Evolutionary conservation across 1,140 invertebrate genomes (phyloP).

Genomic region (Anoplolepis gracilipes): DNA sequence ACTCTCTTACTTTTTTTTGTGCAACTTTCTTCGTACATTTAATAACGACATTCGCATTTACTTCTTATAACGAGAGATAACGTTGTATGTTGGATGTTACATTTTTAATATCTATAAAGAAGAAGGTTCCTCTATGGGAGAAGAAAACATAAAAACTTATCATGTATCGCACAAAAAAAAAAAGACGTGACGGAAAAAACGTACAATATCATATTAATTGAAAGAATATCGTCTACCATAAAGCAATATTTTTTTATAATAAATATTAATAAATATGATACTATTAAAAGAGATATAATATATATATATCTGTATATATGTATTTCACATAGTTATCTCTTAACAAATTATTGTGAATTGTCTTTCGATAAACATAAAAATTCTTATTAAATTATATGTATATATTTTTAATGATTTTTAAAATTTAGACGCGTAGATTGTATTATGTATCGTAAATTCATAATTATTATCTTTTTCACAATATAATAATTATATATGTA

Average conservation of each 20-base stretch:
- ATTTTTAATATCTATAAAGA: background rate
- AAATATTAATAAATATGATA: background rate
- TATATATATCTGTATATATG: background rate
- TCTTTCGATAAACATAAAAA: background rate
- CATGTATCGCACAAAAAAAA: background rate
- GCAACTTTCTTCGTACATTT: conserved; percentile 7
- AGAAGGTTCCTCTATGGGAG: too few species aligned
- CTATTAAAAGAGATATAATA: background rate
- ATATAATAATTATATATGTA: too few species aligned
- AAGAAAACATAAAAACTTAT: background rate
- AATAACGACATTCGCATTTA: background rate
- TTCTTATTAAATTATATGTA: too few species aligned
- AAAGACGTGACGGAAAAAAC: too few species aligned
- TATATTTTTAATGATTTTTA: background rate
- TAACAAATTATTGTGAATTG: background rate
- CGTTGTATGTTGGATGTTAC: background rate
- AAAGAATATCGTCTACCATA: background rate
- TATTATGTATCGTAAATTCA: too few species aligned
- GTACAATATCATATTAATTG: background rate
- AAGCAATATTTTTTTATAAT: conserved; percentile 8
- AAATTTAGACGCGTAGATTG: too few species aligned
- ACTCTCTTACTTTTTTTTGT: background rate
- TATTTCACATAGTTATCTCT: background rate
- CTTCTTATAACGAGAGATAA: background rate
- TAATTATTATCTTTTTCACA: too few species aligned